phyloP scores from a whole-genome alignment of 2,797 vertebrate genomes.

The Benthosema pterotum region DNA sequence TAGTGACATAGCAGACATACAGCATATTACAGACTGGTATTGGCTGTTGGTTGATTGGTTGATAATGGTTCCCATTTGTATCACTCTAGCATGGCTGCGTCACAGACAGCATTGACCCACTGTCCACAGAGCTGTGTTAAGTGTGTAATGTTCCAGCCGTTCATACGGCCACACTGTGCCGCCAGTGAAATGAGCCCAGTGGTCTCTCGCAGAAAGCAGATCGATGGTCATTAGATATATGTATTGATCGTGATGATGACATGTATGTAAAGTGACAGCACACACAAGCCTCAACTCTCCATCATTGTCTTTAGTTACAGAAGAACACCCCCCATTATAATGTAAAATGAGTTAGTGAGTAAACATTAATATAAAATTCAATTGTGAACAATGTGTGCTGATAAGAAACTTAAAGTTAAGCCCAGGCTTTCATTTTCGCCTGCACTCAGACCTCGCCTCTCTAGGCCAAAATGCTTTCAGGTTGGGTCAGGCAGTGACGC shows the following conservation, averaged over 20 bases:
- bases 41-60: conserved; percentile 46
- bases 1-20: conserved; percentile 36
- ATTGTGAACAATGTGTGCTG: too few relatives aligned
- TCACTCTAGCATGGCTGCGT: conserved; percentile 59
- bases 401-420: too few relatives aligned
- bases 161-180: conserved; percentile 34
- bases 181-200: conserved; percentile 37
- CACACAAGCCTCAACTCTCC: too few relatives aligned
- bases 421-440: too few relatives aligned
- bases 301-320: too few relatives aligned
- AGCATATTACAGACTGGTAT: conserved; percentile 29
- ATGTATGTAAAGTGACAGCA: conserved; percentile 27
- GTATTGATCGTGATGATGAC: conserved; percentile 49
- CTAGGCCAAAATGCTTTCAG: too few relatives aligned
- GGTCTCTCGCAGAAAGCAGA: conserved; percentile 27
- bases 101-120: conserved; percentile 49
- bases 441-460: too few relatives aligned
- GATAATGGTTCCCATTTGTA: conserved; percentile 70
- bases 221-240: conserved; percentile 59
- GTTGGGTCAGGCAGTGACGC: too few relatives aligned
- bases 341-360: too few relatives aligned
- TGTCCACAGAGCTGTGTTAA: conserved; percentile 53
- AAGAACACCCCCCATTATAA: too few relatives aligned
- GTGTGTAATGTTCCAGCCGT: conserved; percentile 33
- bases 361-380: too few relatives aligned